phyloP scores from a whole-genome alignment of 2,797 vertebrate genomes.

The Semaprochilodus insignis region DNA sequence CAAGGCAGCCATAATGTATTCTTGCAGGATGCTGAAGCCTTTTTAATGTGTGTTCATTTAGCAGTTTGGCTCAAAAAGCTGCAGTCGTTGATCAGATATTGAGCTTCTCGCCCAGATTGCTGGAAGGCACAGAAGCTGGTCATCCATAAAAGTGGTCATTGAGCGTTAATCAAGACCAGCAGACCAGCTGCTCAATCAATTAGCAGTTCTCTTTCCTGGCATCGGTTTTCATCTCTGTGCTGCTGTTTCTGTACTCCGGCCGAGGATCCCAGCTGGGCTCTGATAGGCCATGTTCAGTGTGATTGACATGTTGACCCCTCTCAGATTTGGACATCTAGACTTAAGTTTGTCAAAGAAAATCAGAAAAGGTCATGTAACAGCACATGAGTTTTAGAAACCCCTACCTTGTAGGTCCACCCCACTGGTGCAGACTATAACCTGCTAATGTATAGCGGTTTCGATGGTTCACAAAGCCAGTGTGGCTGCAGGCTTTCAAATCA shows the following conservation, averaged over 20 bases:
- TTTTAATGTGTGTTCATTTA: constrained; percentile 23
- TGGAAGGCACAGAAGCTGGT: constrained; percentile 62
- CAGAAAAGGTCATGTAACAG: background rate
- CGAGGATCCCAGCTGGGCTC: constrained; percentile 10
- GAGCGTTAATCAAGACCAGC: constrained; percentile 68
- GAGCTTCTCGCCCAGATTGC: constrained; percentile 51
- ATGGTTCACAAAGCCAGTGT: too few species aligned
- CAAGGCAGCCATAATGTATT: too few species aligned
- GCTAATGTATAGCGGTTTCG: too few species aligned
- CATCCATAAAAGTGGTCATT: constrained; percentile 68
- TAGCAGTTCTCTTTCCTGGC: constrained; percentile 66
- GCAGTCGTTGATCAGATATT: constrained; percentile 56
- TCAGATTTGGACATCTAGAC: background rate
- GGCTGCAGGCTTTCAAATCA: too few species aligned
- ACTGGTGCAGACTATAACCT: too few species aligned
- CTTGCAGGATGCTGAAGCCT: background rate
- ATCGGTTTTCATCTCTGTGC: constrained; percentile 45
- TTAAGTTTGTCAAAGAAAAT: background rate
- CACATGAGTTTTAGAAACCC: background rate
- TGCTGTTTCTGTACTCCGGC: constrained; percentile 2
- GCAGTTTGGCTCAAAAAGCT: constrained; percentile 33
- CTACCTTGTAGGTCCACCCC: too few species aligned
- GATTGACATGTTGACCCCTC: background rate
- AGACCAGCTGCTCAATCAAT: constrained; percentile 70
- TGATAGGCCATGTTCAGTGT: background rate